Evolutionary conservation across 2,888 invertebrate species (phyloP).

Genomic region (Trissonchulus latispiculum): DNA sequence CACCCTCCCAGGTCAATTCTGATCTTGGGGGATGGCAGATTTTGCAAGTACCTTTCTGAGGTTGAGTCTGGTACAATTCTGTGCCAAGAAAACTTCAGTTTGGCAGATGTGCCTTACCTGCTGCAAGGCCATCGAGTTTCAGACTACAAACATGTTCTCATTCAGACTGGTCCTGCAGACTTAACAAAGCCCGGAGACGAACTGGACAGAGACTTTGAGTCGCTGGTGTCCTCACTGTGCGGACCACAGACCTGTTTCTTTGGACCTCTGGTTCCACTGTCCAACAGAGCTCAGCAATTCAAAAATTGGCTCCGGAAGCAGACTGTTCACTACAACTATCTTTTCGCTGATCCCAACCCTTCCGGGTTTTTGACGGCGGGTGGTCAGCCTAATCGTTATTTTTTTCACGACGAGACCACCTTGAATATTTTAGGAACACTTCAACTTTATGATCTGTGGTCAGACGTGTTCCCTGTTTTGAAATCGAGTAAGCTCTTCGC

Average conservation of each 20-base stretch:
- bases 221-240: background rate
- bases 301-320: too few relatives aligned
- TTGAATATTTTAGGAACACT: background rate
- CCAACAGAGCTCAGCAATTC: too few relatives aligned
- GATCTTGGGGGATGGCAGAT: background rate
- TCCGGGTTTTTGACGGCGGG: background rate
- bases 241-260: background rate
- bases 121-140: background rate
- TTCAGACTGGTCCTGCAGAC: background rate
- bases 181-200: background rate
- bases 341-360: background rate
- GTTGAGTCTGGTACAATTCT: background rate
- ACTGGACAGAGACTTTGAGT: background rate
- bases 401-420: background rate
- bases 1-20: background rate
- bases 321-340: background rate
- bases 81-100: background rate
- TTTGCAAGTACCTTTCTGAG: background rate
- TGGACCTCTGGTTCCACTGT: too few relatives aligned
- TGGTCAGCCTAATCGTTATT: background rate
- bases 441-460: background rate
- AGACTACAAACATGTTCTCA: background rate
- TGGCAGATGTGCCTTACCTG: background rate
- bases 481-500: background rate
- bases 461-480: background rate